phyloP scores from a whole-genome alignment of 2,888 invertebrate species.

The Oithona nana region DNA sequence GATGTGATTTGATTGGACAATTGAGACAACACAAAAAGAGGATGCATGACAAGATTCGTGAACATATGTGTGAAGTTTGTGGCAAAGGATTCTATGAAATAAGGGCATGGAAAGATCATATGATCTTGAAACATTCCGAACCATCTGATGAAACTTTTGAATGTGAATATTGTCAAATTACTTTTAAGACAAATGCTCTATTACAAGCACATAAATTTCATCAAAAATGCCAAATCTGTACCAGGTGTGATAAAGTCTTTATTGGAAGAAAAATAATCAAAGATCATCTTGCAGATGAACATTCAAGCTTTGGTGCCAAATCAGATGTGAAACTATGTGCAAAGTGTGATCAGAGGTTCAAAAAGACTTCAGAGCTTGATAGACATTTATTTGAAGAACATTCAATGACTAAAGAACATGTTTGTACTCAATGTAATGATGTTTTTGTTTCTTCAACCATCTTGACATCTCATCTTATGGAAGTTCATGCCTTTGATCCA shows the following conservation, averaged over 20 bases:
- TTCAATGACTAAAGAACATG: not conserved
- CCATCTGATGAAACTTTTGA: too few relatives aligned
- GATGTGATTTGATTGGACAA: too few relatives aligned
- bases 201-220: too few relatives aligned
- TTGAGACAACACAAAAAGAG: too few relatives aligned
- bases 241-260: not conserved
- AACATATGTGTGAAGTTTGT: too few relatives aligned
- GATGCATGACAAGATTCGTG: too few relatives aligned
- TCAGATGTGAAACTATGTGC: not conserved
- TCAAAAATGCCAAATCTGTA: not conserved
- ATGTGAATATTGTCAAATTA: too few relatives aligned
- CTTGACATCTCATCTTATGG: not conserved
- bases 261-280: not conserved
- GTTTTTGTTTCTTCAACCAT: not conserved
- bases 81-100: too few relatives aligned
- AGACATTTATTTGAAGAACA: not conserved
- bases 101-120: too few relatives aligned
- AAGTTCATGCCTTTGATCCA: not conserved
- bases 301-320: too few relatives aligned
- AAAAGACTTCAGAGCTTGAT: not conserved
- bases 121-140: too few relatives aligned
- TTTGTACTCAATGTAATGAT: not conserved
- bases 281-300: not conserved
- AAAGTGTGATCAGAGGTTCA: not conserved
- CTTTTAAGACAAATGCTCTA: too few relatives aligned